phyloP scores from a whole-genome alignment of 2,888 invertebrate genomes.

The Horisme vitalbata region DNA sequence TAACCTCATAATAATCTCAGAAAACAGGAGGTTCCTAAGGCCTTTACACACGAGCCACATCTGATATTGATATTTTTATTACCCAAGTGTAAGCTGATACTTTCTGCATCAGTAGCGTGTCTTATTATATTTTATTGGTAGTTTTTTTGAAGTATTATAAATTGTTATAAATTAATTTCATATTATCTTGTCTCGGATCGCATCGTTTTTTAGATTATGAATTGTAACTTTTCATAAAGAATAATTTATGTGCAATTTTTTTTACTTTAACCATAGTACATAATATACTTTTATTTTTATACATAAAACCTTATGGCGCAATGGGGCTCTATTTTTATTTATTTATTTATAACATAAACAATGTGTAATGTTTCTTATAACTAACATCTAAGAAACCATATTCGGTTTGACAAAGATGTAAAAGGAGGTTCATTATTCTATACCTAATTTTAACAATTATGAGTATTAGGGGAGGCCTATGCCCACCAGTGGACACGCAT shows the following conservation, averaged over 20 bases:
- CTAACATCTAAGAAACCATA: no score
- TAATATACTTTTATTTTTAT: no score
- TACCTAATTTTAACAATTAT: no score
- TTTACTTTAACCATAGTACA: no score
- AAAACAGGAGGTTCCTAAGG: constrained; percentile 2
- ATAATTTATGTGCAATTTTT: not conserved
- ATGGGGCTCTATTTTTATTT: no score
- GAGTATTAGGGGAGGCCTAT: no score
- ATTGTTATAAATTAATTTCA: constrained; percentile 14
- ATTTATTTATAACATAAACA: no score
- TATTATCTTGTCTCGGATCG: constrained; percentile 7
- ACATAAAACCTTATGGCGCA: no score
- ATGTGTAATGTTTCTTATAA: no score
- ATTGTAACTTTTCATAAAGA: constrained; percentile 1
- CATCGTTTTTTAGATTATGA: not conserved
- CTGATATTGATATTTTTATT: constrained; percentile 60
- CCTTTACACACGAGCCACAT: constrained; percentile 9
- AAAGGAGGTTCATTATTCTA: no score
- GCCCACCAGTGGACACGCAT: no score
- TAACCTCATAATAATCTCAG: constrained; percentile 1
- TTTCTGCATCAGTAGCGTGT: constrained; percentile 55
- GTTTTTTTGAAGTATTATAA: constrained; percentile 22
- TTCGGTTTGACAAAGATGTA: no score
- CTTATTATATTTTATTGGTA: constrained; percentile 29
- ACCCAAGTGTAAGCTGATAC: constrained; percentile 57